phyloP scores from a whole-genome alignment of 2,113 vertebrate species.

The Engystomops pustulosus region DNA sequence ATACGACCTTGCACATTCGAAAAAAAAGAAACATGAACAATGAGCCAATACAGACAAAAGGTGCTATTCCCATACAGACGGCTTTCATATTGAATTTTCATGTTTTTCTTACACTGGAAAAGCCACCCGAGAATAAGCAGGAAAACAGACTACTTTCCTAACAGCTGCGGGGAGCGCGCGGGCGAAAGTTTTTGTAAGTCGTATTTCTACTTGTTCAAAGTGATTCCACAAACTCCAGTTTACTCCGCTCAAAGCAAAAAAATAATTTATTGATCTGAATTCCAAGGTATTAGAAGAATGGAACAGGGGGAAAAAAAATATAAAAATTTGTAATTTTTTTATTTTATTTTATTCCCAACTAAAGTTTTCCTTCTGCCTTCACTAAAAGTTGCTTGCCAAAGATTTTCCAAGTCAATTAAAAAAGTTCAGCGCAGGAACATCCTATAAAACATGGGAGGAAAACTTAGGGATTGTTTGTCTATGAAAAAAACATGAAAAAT shows the following conservation, averaged over 20 bases:
- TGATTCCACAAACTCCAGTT: constrained; percentile 35
- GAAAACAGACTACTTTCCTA: constrained; percentile 40
- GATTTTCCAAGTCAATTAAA: constrained; percentile 39
- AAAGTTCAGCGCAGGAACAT: constrained; percentile 39
- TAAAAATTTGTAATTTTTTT: not conserved
- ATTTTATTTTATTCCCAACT: constrained; percentile 41
- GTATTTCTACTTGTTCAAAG: constrained; percentile 23
- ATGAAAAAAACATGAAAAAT: constrained; percentile 59
- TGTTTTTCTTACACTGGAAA: constrained; percentile 29
- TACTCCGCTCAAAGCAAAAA: constrained; percentile 46
- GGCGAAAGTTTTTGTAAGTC: not conserved
- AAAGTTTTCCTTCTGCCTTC: constrained; percentile 46
- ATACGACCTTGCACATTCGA: not conserved
- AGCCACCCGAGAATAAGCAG: constrained; percentile 31
- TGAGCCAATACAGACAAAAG: constrained; percentile 19
- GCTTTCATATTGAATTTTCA: constrained; percentile 35
- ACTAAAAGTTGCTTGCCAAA: constrained; percentile 6
- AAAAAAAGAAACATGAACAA: constrained; percentile 7
- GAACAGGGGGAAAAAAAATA: not conserved
- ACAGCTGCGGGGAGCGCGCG: constrained; percentile 20
- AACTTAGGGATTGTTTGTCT: constrained; percentile 58
- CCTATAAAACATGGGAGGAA: constrained; percentile 56
- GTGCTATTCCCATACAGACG: constrained; percentile 12
- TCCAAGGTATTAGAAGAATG: constrained; percentile 41
- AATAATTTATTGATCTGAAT: constrained; percentile 53